Percentiles rank a stretch among this genome's conserved stretches.
These are phyloP conservation scores for Eremophila alpestris DNA, from an alignment of 2,797 vertebrate genomes.

Conservation along the genomic window DNA sequence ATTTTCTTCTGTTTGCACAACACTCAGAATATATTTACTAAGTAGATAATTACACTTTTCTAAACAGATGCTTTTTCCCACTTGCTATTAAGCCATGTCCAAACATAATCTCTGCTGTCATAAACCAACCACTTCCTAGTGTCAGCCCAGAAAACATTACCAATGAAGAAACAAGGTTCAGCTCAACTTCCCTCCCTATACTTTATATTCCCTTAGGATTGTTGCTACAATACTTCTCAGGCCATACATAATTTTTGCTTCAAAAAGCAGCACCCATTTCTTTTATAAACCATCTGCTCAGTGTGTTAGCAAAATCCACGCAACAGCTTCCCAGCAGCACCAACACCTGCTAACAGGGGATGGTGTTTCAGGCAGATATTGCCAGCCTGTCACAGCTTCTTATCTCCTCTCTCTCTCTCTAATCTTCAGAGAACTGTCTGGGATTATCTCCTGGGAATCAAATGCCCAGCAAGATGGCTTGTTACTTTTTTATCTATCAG, in stretches of 20 bases:
- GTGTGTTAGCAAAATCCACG: background rate
- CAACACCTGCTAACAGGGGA: slow-evolving; percentile 34
- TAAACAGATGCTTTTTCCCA: background rate
- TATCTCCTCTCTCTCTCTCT: slow-evolving; percentile 15
- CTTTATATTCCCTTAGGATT: background rate
- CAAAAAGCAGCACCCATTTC: background rate
- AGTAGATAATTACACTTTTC: background rate
- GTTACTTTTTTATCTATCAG: background rate
- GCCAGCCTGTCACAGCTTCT: slow-evolving; percentile 35
- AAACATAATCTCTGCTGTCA: background rate
- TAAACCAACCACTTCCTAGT: background rate
- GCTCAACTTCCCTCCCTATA: background rate
- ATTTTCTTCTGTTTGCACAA: background rate
- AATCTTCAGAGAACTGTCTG: slow-evolving; percentile 29
- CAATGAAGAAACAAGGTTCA: background rate
- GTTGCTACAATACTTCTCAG: background rate
- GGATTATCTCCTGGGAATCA: slow-evolving; percentile 55
- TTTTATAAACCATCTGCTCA: slow-evolving; percentile 26
- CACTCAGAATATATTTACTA: background rate
- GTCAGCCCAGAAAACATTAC: background rate
- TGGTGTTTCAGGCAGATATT: slow-evolving; percentile 25
- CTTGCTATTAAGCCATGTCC: background rate
- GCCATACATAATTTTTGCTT: background rate
- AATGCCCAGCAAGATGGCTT: slow-evolving; percentile 19
- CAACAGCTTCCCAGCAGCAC: slow-evolving; percentile 14